Evolutionary conservation across 2,888 invertebrate genomes (phyloP).

Genomic region (Phortica magna): DNA sequence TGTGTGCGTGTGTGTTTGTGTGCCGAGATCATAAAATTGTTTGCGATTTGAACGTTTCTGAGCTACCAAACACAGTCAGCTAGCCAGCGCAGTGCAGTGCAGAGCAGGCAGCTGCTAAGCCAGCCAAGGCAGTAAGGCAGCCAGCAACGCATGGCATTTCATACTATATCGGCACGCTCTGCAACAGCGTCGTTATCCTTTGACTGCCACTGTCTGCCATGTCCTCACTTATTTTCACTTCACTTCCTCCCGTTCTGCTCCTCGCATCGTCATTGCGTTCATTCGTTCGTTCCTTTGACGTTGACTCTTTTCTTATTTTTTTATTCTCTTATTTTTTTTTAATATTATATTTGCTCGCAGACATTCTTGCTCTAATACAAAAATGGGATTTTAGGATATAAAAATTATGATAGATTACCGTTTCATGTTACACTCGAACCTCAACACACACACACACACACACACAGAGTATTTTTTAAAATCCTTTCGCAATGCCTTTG

Average conservation of each 20-base stretch:
- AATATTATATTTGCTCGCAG: conserved; percentile 73
- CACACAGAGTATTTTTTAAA: neutral
- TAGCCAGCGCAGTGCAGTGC: conserved; percentile 36
- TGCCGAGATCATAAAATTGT: conserved; percentile 67
- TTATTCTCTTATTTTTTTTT: conserved; percentile 67
- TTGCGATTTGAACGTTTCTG: conserved; percentile 70
- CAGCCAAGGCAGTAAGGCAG: conserved; percentile 33
- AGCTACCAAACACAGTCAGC: conserved; percentile 55
- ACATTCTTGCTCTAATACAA: conserved; percentile 74
- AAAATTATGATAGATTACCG: conserved; percentile 76
- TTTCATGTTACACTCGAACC: conserved; percentile 51
- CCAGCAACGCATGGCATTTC: conserved; percentile 5
- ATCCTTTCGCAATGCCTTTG: neutral
- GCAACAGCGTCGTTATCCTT: conserved; percentile 15
- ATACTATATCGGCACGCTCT: conserved; percentile 8
- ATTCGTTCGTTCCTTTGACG: neutral
- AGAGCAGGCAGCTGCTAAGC: conserved; percentile 63
- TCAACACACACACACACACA: conserved; percentile 29
- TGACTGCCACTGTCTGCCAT: conserved; percentile 2
- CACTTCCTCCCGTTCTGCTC: neutral
- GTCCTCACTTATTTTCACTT: neutral
- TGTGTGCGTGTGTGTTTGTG: conserved; percentile 42
- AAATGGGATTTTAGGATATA: conserved; percentile 76
- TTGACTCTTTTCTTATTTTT: conserved; percentile 35
- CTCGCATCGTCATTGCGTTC: conserved; percentile 24